Base-by-base conservation (phyloP, 2,797 vertebrate genomes). In the Mustela erminea region DNA sequence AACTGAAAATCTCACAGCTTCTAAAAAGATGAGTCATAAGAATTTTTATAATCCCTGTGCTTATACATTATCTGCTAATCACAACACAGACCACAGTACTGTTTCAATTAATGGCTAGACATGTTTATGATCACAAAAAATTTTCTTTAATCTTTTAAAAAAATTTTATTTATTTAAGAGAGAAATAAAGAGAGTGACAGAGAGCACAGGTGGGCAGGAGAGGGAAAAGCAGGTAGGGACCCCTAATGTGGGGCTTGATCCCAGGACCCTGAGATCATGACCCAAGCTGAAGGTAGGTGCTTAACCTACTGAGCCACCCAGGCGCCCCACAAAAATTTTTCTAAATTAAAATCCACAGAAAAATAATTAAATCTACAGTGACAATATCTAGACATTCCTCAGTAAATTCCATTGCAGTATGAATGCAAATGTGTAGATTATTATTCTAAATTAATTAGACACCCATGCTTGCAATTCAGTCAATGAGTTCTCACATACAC, bases 21-120 rank as follows among this genome's bases (percentile, higher is more conserved):
- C 46, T 46, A 87, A 70, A 91, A 96, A 84, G 54, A 78, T 75
- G 32, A 89, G 49, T 93, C 54, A 60, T 52, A 94, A 94, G n/a
- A 3, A 83, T 60, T 60, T 60, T 68, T 94, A 78, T 83, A n/a
- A 72, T 90, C 29, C 15, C n/a, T 92, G 60, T 74, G 52, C 80
- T 72, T 68, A 82, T 87, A 90, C 27, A 72, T 87, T 93, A 85
- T 88, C 46, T 72, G 49, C 29, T 81, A 60, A 81, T 85, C 58
- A 70, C 17, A 88, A n/a, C 58, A 68, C 23, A 92, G 29, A 46
- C 9, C 49, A 88, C 15, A 85, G 78, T 41, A 92, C 32, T 66
- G 17, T 93, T 96, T 91, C 78, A 91, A 41, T 81, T 85, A 92
- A 41, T 82, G 72, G 32, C 72, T 81, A 81, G 29, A 85, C 15